Base-by-base conservation (phyloP, 2,113 vertebrate genomes). In the Sardina pilchardus region DNA sequence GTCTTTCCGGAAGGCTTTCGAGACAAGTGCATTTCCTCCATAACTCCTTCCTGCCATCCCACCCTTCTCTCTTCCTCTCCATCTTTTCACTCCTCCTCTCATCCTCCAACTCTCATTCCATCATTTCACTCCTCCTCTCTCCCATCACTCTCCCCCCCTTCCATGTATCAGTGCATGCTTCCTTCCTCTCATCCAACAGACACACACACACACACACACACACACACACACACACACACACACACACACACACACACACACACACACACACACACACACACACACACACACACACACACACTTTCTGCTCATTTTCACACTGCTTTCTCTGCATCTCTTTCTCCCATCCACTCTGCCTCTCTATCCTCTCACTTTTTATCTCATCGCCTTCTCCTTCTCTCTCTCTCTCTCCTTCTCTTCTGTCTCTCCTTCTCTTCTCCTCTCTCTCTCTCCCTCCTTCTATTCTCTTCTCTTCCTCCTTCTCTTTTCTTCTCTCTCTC, bases 1-100 rank as follows among this genome's bases (percentile, higher is more conserved):
- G 87, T 67, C n/a, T n/a, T 81, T 89, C 86, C 87, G 83, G 86
- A 87, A 82, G 82, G 82, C 87, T 88, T 88, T 89, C 81, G 84
- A 12, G 6, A 63, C 81, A 71, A 88, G 71, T 88, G 75, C 82
- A 88, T 83, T 59, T 75, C 78, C 59, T 59, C 67, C 53, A 59
- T 24, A 43, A 24, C 78, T 14, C 17, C 81, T 71, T 78, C 53
- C 83, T 26, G 34, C 39, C n/a, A 1, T 17, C 83, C 53, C 12
- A 21, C 83, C 24, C 50, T 80, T 53, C 34, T 17, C 43, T 39
- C 43, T 0, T 82, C 42, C 59, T 34, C 59, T 17, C 53, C 17
- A 30, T 45, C 39, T 42, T 83, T 44, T 75, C 36, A 82, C 47
- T 36, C 85, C 44, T 47, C 24, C 82, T 71, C 85, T 59, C 63